A percentile compares a stretch with the other conserved stretches of the same genome.
Conservation (phyloP, 2,113 vertebrate genomes). For the Neodon shergylaensis region DNA sequence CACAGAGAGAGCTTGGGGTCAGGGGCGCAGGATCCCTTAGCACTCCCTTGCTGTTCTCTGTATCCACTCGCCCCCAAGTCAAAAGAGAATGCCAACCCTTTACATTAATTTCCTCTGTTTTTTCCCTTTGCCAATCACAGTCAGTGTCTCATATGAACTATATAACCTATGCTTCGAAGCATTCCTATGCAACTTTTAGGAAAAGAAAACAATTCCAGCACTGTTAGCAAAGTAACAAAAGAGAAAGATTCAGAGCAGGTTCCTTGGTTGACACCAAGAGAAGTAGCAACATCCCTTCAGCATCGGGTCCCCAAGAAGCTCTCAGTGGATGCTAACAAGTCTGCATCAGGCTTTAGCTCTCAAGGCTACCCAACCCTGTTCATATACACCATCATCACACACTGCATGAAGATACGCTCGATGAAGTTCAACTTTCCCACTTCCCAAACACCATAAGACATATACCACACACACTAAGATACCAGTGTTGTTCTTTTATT, state of each 20-base stretch:
- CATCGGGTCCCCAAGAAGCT: neutral
- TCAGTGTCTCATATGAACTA: neutral
- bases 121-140: neutral
- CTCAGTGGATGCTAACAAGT: too few species aligned
- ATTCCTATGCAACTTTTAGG: conserved; percentile 30
- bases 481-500: neutral
- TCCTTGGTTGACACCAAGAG: conserved; percentile 33
- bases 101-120: neutral
- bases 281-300: conserved; percentile 39
- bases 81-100: neutral
- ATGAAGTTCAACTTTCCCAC: neutral
- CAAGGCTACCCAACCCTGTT: neutral
- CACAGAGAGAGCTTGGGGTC: neutral
- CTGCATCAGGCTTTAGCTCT: neutral
- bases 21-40: neutral
- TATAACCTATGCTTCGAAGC: neutral
- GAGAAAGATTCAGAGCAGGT: conserved; percentile 48
- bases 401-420: neutral
- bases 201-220: conserved; percentile 17
- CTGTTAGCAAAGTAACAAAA: neutral
- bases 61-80: neutral
- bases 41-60: neutral
- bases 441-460: neutral
- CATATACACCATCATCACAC: neutral
- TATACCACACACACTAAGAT: neutral